Conservation (phyloP, 2,113 vertebrate genomes). For the Thamnophis sirtalis region DNA sequence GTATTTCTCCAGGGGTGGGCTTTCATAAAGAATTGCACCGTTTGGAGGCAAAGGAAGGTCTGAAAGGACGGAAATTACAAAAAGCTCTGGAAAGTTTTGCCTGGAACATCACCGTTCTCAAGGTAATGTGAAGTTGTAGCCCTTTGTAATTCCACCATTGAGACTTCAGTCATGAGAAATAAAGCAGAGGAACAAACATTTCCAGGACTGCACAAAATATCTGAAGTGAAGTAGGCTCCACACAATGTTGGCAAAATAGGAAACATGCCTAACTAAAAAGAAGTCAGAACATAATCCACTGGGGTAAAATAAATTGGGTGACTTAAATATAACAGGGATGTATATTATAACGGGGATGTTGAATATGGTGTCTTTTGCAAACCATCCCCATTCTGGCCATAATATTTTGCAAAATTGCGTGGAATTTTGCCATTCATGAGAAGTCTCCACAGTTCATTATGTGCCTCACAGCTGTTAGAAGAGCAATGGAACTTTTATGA, state of each 20-base stretch:
- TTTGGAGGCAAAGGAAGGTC: constrained; percentile 81
- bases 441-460: neutral
- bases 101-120: constrained; percentile 79
- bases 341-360: neutral
- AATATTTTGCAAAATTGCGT: neutral
- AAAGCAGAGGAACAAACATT: neutral
- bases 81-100: constrained; percentile 88
- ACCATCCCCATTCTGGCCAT: neutral
- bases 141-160: neutral
- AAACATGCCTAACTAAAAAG: neutral
- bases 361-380: neutral
- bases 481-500: neutral
- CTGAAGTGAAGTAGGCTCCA: neutral
- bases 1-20: constrained; percentile 75
- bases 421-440: neutral
- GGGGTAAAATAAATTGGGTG: neutral
- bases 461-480: neutral
- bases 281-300: neutral
- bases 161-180: neutral
- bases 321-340: neutral
- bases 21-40: constrained; percentile 85
- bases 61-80: constrained; percentile 82
- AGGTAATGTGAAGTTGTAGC: constrained; percentile 42
- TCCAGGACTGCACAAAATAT: neutral
- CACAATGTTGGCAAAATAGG: neutral